These are phyloP conservation scores for Syngnathus rostellatus DNA, from an alignment of 2,797 vertebrate genomes.

Conservation along the genomic window DNA sequence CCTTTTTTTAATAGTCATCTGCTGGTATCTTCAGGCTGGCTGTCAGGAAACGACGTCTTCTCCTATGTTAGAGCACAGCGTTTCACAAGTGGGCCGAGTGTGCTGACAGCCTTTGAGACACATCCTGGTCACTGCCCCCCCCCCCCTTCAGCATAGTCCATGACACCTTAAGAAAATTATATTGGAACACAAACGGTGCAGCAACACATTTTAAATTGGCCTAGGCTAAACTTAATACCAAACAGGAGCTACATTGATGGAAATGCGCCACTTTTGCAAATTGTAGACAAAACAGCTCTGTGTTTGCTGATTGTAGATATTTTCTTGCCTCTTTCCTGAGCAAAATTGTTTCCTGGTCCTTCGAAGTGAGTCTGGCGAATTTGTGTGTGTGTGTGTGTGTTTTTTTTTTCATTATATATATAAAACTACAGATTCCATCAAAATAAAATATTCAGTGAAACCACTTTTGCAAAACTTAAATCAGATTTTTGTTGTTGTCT, in stretches of 20 bases:
- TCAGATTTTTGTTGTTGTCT: too few relatives aligned
- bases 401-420: constrained; percentile 35
- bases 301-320: constrained; percentile 57
- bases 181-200: too few relatives aligned
- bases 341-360: constrained; percentile 58
- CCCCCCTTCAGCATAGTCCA: too few relatives aligned
- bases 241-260: constrained; percentile 48
- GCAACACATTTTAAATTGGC: constrained; percentile 39
- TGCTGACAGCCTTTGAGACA: constrained; percentile 7
- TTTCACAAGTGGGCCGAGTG: constrained; percentile 48
- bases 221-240: constrained; percentile 55
- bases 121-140: background rate
- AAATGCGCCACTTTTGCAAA: constrained; percentile 62
- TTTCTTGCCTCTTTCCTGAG: constrained; percentile 53
- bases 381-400: constrained; percentile 11
- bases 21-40: constrained; percentile 39
- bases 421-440: constrained; percentile 41
- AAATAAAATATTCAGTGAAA: constrained; percentile 25
- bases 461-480: constrained; percentile 15
- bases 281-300: constrained; percentile 60
- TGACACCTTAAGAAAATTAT: too few relatives aligned
- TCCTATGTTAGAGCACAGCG: constrained; percentile 38
- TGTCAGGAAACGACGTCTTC: constrained; percentile 42
- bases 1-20: constrained; percentile 53
- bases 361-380: constrained; percentile 47